Evolutionary conservation across 2,888 invertebrate species (phyloP).

Genomic region (Cataglyphis livida): DNA sequence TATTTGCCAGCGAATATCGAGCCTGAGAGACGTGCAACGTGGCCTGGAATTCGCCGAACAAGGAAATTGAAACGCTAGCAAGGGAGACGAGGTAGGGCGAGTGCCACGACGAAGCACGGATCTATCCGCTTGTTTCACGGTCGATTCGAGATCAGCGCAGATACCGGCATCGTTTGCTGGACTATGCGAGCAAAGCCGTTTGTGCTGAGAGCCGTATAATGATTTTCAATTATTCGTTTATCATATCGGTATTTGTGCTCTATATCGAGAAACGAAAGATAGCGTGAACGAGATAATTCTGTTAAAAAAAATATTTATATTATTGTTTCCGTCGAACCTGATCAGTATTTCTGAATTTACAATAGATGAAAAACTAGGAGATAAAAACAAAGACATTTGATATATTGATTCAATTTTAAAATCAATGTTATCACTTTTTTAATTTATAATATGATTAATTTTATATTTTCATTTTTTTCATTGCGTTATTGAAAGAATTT

Average conservation of each 20-base stretch:
- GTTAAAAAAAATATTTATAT: not conserved
- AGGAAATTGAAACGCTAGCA: slow-evolving; percentile 67
- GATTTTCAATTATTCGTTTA: slow-evolving; percentile 28
- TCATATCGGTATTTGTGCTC: not conserved
- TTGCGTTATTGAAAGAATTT: not conserved
- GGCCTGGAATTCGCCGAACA: slow-evolving; percentile 61
- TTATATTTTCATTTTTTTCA: not conserved
- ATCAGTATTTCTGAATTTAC: not conserved
- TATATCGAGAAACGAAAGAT: not conserved
- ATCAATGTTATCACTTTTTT: not conserved
- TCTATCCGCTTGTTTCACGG: slow-evolving; percentile 48
- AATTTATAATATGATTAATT: not conserved
- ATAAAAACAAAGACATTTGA: not conserved
- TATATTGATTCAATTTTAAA: not conserved
- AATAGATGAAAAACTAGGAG: not conserved
- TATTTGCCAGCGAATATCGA: slow-evolving; percentile 74
- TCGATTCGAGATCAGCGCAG: slow-evolving; percentile 33
- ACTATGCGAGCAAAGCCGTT: slow-evolving; percentile 14
- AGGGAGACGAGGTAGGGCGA: slow-evolving; percentile 40
- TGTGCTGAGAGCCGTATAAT: not conserved
- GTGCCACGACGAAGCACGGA: slow-evolving; percentile 16
- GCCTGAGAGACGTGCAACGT: slow-evolving; percentile 56
- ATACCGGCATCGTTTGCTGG: slow-evolving; percentile 22
- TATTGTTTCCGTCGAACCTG: not conserved
- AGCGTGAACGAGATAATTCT: not conserved